Evolutionary conservation across 2,113 vertebrate species (phyloP).

Genomic region (Mormyrus lacerda): DNA sequence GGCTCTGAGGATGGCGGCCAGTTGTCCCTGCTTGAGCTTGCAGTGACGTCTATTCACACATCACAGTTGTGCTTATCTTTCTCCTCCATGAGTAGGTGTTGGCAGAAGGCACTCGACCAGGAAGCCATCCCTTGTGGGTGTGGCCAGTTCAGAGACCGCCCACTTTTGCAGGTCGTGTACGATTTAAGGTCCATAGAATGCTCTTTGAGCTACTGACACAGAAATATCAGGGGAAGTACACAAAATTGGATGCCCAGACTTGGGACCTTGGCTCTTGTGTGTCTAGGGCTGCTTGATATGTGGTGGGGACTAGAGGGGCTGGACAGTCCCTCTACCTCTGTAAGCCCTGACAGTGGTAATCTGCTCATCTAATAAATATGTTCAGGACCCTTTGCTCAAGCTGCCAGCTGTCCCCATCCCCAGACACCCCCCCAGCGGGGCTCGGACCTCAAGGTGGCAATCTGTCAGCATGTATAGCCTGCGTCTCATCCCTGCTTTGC

Average conservation of each 20-base stretch:
- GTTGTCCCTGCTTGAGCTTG: neutral
- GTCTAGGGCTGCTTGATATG: neutral
- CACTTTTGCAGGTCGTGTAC: neutral
- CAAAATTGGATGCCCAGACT: neutral
- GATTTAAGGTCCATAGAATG: neutral
- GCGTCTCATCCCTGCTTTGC: slow-evolving; percentile 29
- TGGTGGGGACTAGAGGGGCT: neutral
- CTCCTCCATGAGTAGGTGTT: neutral
- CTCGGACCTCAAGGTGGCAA: neutral
- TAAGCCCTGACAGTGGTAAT: neutral
- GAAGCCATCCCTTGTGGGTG: neutral
- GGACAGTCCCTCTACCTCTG: neutral
- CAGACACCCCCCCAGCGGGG: neutral
- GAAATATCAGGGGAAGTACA: neutral
- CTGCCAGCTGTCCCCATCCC: neutral
- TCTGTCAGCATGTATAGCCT: slow-evolving; percentile 25
- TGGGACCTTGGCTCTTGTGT: neutral
- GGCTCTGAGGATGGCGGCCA: neutral
- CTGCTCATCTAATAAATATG: slow-evolving; percentile 6
- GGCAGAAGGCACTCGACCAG: neutral
- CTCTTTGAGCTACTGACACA: neutral
- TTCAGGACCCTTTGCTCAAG: neutral
- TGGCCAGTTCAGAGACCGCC: neutral
- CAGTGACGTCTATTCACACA: neutral
- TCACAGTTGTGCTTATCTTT: neutral